Conservation (phyloP, 2,888 invertebrate species). For the Invenusta paracnida region DNA sequence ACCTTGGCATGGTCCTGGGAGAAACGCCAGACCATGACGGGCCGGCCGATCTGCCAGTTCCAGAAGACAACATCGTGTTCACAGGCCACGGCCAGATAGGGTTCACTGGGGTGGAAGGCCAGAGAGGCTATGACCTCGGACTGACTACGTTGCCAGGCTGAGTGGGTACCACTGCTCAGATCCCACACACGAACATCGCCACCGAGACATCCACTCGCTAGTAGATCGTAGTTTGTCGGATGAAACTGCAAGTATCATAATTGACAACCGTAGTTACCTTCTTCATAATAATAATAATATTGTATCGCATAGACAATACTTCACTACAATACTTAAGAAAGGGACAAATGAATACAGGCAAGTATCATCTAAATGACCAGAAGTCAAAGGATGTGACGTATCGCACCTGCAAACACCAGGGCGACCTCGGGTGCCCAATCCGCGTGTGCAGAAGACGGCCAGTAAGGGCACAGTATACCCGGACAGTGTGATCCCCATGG, state of each 20-base stretch:
- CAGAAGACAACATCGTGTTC: constrained; percentile 79
- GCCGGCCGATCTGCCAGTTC: constrained; percentile 73
- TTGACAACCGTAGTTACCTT: too few relatives aligned
- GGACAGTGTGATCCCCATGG: constrained; percentile 81
- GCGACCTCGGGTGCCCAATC: constrained; percentile 78
- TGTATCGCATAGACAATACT: too few relatives aligned
- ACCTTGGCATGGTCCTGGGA: background rate
- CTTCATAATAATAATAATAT: too few relatives aligned
- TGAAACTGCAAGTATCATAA: too few relatives aligned
- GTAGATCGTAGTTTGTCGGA: constrained; percentile 74
- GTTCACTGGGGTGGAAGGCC: constrained; percentile 78
- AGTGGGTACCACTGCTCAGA: constrained; percentile 65
- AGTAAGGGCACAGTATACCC: constrained; percentile 74
- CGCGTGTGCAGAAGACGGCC: constrained; percentile 74
- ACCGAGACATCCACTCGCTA: constrained; percentile 80
- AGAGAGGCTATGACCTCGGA: constrained; percentile 76
- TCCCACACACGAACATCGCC: constrained; percentile 88
- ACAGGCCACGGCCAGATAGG: constrained; percentile 77
- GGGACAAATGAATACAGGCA: too few relatives aligned
- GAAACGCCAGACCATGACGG: background rate
- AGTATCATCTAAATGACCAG: too few relatives aligned
- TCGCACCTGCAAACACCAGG: constrained; percentile 85
- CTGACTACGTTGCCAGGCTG: background rate
- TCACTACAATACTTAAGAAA: too few relatives aligned
- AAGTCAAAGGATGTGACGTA: too few relatives aligned